Evolutionary conservation across 1,140 invertebrate species (phyloP), one percentile per base, ranked within the genome.

Genomic region (Magallana ariakensis): DNA sequence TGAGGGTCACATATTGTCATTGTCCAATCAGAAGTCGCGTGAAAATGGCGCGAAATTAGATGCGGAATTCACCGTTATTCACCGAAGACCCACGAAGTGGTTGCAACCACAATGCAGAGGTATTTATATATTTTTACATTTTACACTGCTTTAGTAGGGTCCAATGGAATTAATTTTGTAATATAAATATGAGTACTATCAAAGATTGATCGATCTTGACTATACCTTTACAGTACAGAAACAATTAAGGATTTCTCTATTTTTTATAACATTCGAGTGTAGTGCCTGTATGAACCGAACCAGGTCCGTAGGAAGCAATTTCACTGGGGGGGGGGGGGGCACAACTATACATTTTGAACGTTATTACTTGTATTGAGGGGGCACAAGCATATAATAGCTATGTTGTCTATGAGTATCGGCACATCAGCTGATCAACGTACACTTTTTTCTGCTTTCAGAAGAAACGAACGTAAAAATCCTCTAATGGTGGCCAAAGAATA

Each of bases 101-200:
- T 62, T 62, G 58, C 58, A 15, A 62, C 7, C 15, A 62, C 15
- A 15, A 62, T 62, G 58, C 58, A 62, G 58, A 62, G 58, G 58
- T 62, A 62, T 62, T 16, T 62, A 62, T 62, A 62, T 15, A 62
- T 62, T 62, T 62, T 15, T 62, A 15, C 58, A 62, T 62, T 46
- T 62, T 62, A 62, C 58, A 62, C 58, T 62, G 58, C 58, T 62
- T 62, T 62, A 62, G 5, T 16, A 16, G 15, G 58, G 58, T 62
- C 58, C n/a, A 62, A 16, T 62, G 58, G 58, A 62, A 62, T 62
- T 62, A 62, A 62, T 62, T 62, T 62, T 62, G 58, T 62, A 62
- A 62, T 62, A 16, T 62, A 62, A 16, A 62, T 16, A 62, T 62
- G 15, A 62, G 58, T 15, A 62, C 58, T 62, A 16, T 62, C 58